Conservation (phyloP, 1,140 invertebrate genomes). For the Copidosoma floridanum region DNA sequence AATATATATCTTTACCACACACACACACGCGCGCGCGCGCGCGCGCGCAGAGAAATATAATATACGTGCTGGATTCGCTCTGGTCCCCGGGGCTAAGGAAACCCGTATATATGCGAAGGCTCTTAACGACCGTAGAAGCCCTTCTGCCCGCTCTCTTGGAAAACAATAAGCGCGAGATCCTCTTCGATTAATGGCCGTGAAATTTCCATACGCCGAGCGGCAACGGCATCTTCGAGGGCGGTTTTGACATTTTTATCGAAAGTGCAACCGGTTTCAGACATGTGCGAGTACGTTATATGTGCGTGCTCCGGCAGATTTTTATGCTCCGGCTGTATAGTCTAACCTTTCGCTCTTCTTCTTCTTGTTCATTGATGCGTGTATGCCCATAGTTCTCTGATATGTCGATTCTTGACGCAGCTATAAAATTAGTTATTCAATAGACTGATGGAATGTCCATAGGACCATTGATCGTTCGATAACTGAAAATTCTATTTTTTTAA, state of each 20-base stretch:
- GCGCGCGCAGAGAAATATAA: no score
- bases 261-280: constrained; percentile 14
- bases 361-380: no score
- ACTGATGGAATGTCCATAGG: no score
- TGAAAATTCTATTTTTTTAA: no score
- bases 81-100: no score
- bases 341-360: neutral
- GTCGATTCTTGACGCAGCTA: neutral
- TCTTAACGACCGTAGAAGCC: constrained; percentile 22
- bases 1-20: no score
- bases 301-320: no score
- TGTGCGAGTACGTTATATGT: neutral
- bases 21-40: no score
- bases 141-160: neutral
- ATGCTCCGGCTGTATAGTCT: no score
- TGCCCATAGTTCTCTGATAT: neutral
- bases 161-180: constrained; percentile 26
- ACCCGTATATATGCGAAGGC: no score
- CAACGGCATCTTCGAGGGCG: neutral
- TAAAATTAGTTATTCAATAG: neutral
- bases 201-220: constrained; percentile 20
- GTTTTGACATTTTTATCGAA: constrained; percentile 25
- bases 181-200: constrained; percentile 26
- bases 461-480: neutral
- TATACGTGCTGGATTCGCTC: no score